Percentiles rank a stretch among this genome's conserved stretches.
These are phyloP conservation scores for Dynastes tityus DNA, from an alignment of 2,888 invertebrate genomes.

Conservation along the genomic window DNA sequence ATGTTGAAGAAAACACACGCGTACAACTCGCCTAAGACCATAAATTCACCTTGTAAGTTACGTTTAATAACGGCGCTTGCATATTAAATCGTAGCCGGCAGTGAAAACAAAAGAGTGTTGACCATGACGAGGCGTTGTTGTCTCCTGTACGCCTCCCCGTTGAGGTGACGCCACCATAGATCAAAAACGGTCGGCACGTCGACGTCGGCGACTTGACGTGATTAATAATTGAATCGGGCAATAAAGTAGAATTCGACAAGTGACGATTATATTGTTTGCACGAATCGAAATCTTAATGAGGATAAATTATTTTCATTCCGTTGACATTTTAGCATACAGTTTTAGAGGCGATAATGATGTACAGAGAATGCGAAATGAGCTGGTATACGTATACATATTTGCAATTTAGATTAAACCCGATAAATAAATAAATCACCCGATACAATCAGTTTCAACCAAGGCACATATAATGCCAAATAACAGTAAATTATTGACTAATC, in stretches of 20 bases:
- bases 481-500: too few relatives aligned
- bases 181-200: constrained; percentile 37
- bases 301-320: constrained; percentile 6
- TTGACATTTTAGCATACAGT: neutral
- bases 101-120: constrained; percentile 46
- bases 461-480: too few relatives aligned
- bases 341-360: neutral
- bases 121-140: constrained; percentile 36
- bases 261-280: constrained; percentile 14
- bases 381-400: neutral
- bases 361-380: neutral
- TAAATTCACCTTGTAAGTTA: constrained; percentile 30
- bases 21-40: constrained; percentile 16
- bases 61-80: constrained; percentile 36
- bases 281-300: constrained; percentile 17
- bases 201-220: constrained; percentile 40
- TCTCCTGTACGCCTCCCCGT: constrained; percentile 11
- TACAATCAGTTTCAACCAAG: too few relatives aligned
- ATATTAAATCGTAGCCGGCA: constrained; percentile 34
- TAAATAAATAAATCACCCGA: too few relatives aligned
- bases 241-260: constrained; percentile 40
- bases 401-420: too few relatives aligned
- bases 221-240: constrained; percentile 34
- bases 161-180: constrained; percentile 36
- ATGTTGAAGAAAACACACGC: constrained; percentile 11